These are phyloP conservation scores for Gymnothorax javanicus DNA, from an alignment of 2,797 vertebrate species.

Conservation along the genomic window DNA sequence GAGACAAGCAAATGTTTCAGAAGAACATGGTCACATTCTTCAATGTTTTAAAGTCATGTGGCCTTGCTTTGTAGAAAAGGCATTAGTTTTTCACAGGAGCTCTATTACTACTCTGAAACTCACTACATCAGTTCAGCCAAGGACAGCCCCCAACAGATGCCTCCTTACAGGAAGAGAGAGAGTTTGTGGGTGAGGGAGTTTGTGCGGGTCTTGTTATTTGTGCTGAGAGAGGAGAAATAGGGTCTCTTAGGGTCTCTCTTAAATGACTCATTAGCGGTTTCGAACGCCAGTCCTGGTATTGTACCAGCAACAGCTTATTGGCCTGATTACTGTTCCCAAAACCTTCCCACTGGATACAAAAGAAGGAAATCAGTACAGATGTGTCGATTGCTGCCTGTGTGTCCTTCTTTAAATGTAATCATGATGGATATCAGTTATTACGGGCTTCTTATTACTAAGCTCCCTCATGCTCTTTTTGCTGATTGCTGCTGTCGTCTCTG, in stretches of 20 bases:
- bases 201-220: background rate
- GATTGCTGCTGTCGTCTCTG: background rate
- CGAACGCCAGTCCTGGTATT: background rate
- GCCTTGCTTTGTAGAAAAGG: background rate
- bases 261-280: background rate
- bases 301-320: background rate
- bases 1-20: background rate
- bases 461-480: conserved; percentile 37
- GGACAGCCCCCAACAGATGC: background rate
- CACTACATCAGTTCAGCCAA: conserved; percentile 1
- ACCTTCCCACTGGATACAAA: conserved; percentile 33
- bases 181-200: background rate
- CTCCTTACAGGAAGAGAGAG: background rate
- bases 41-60: background rate
- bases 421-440: conserved; percentile 35
- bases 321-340: conserved; percentile 22
- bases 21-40: background rate
- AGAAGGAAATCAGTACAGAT: conserved; percentile 21
- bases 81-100: background rate
- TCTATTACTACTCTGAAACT: background rate
- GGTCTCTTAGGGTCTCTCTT: background rate
- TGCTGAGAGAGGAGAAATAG: background rate
- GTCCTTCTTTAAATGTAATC: conserved; percentile 30
- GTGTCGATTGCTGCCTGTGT: background rate
- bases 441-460: conserved; percentile 28